Base-by-base conservation (phyloP, 2,888 invertebrate genomes). In the Agapetus fuscipes region DNA sequence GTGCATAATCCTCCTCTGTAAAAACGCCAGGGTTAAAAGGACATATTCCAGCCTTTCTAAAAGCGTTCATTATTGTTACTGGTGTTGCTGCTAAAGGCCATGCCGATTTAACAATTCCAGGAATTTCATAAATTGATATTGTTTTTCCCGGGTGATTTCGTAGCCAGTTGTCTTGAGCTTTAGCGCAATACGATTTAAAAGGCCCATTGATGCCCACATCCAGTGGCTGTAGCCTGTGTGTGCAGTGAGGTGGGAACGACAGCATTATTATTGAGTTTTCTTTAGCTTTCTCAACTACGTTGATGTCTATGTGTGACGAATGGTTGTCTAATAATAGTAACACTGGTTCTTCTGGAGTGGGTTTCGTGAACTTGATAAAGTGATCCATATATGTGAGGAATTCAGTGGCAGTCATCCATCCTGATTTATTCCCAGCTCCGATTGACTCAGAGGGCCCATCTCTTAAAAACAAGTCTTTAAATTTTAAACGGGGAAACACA, bases 371-470 rank as follows among this genome's bases (percentile, higher is more conserved):
- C n/a, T n/a, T n/a, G n/a, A n/a, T n/a, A n/a, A n/a, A n/a, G n/a
- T n/a, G n/a, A n/a, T n/a, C n/a, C n/a, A n/a, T n/a, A n/a, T n/a
- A n/a, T n/a, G n/a, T n/a, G n/a, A n/a, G n/a, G n/a, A n/a, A n/a
- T n/a, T n/a, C n/a, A n/a, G n/a, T n/a, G n/a, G n/a, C n/a, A n/a
- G n/a, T n/a, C n/a, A n/a, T n/a, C n/a, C n/a, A n/a, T n/a, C n/a
- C n/a, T n/a, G n/a, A n/a, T n/a, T n/a, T n/a, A n/a, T n/a, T n/a
- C n/a, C n/a, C n/a, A n/a, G 39, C 38, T 54, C 52, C 0, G 49
- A 46, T 6, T 46, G 49, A 2, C 35, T 39, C 14, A 51, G 37
- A 13, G 46, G 39, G 27, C 50, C 50, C 32, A 49, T 50, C 26
- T 52, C 52, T 6, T 15, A 10, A 6, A 43, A 30, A 14, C 4